Conservation (phyloP, 2,797 vertebrate species). For the Siniperca undulata region DNA sequence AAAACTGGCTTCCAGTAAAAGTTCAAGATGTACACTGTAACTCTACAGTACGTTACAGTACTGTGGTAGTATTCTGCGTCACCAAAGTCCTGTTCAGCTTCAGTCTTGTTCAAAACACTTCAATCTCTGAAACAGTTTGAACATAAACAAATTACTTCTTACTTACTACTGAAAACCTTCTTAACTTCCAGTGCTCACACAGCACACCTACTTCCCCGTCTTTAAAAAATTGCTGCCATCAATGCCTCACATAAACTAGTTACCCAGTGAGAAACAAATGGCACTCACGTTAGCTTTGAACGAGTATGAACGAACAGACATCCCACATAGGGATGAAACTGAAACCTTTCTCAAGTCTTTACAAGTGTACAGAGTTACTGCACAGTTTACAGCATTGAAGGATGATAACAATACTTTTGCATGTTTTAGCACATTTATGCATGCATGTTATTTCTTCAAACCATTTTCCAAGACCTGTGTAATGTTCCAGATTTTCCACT, state of each 20-base stretch:
- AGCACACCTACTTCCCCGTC: too few species aligned
- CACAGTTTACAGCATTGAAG: background rate
- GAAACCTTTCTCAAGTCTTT: background rate
- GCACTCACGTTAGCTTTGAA: background rate
- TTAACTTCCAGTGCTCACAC: background rate
- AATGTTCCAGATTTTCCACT: too few species aligned
- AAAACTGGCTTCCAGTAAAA: background rate
- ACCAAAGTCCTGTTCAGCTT: background rate
- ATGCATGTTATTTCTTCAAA: background rate
- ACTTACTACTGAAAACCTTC: background rate
- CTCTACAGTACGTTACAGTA: background rate
- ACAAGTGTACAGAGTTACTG: background rate
- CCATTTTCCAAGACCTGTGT: too few species aligned
- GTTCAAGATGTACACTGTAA: background rate
- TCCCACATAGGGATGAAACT: background rate
- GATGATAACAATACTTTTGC: background rate
- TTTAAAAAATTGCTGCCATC: background rate
- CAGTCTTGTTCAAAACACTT: background rate
- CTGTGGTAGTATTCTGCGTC: background rate
- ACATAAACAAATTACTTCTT: background rate
- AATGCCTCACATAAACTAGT: background rate
- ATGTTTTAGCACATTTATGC: background rate
- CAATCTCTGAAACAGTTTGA: background rate
- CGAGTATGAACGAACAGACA: background rate
- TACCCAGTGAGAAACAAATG: background rate